Percentiles rank a stretch among this genome's conserved stretches.
These are phyloP conservation scores for Alcedo atthis DNA, from an alignment of 2,797 vertebrate genomes.

Conservation along the genomic window DNA sequence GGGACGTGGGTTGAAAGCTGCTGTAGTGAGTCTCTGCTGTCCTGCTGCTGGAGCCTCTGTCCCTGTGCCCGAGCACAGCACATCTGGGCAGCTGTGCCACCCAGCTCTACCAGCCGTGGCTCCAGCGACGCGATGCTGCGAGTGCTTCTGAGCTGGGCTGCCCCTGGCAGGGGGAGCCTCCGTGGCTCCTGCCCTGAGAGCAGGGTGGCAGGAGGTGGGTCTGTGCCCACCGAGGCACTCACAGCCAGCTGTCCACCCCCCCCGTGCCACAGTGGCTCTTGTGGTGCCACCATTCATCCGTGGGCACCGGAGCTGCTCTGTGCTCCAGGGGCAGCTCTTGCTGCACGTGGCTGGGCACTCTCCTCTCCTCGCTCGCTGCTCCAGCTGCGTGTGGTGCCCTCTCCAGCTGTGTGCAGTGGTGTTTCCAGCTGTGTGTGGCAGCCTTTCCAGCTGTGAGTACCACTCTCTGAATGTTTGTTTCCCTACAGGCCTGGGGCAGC, in stretches of 20 bases:
- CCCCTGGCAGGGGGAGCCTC: accelerated
- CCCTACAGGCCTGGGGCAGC: conserved; percentile 80
- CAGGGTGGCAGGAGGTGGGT: background rate
- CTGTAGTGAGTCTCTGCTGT: too few relatives aligned
- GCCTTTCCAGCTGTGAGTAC: background rate
- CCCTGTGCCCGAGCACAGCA: background rate
- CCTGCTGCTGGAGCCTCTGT: background rate
- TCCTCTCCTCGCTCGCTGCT: too few relatives aligned
- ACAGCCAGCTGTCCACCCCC: too few relatives aligned
- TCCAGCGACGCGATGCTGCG: accelerated
- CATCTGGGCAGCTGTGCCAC: background rate
- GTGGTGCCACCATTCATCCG: too few relatives aligned
- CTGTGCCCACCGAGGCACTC: background rate
- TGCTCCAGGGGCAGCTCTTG: background rate
- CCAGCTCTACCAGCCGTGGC: background rate
- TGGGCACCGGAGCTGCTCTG: background rate
- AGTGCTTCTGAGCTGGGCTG: background rate
- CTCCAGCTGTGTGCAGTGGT: too few relatives aligned
- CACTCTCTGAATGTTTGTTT: conserved; percentile 78
- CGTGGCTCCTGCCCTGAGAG: background rate
- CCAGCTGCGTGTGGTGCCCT: too few relatives aligned
- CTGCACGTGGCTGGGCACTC: background rate
- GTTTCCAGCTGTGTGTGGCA: background rate
- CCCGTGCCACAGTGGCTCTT: too few relatives aligned
- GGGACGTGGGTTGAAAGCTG: background rate